Conservation (phyloP, 2,888 invertebrate species). For the Trichopria drosophilae region DNA sequence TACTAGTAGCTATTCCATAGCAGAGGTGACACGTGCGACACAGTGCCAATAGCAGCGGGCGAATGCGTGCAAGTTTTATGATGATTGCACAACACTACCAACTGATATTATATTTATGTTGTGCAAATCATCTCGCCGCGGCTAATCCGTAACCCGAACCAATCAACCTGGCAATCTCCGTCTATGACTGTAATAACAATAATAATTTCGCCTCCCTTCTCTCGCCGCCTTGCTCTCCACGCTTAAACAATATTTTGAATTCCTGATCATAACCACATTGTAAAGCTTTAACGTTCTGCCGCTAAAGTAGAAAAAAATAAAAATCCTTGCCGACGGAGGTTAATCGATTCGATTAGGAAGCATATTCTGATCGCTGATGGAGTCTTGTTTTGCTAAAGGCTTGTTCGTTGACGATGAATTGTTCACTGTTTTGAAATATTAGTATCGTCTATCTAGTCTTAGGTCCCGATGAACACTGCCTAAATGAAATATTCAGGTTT, state of each 20-base stretch:
- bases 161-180: slow-evolving; percentile 35
- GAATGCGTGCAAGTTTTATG: slow-evolving; percentile 30
- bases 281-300: slow-evolving; percentile 30
- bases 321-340: too few relatives aligned
- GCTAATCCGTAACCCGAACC: slow-evolving; percentile 40
- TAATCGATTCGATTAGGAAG: too few relatives aligned
- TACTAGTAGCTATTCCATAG: too few relatives aligned
- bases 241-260: slow-evolving; percentile 31
- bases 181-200: slow-evolving; percentile 37
- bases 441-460: too few relatives aligned
- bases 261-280: slow-evolving; percentile 37
- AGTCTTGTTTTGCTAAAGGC: too few relatives aligned
- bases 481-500: too few relatives aligned
- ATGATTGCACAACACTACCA: slow-evolving; percentile 42
- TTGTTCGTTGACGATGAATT: too few relatives aligned
- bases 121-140: slow-evolving; percentile 41
- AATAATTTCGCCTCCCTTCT: slow-evolving; percentile 24
- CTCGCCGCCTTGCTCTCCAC: slow-evolving; percentile 11
- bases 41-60: slow-evolving; percentile 10
- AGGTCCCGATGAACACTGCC: too few relatives aligned
- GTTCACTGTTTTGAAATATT: too few relatives aligned
- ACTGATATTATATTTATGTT: slow-evolving; percentile 41
- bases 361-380: too few relatives aligned
- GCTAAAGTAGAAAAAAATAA: too few relatives aligned
- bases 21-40: too few relatives aligned